Evolutionary conservation across 2,888 invertebrate species (phyloP).

Genomic region (Villa cingulata): DNA sequence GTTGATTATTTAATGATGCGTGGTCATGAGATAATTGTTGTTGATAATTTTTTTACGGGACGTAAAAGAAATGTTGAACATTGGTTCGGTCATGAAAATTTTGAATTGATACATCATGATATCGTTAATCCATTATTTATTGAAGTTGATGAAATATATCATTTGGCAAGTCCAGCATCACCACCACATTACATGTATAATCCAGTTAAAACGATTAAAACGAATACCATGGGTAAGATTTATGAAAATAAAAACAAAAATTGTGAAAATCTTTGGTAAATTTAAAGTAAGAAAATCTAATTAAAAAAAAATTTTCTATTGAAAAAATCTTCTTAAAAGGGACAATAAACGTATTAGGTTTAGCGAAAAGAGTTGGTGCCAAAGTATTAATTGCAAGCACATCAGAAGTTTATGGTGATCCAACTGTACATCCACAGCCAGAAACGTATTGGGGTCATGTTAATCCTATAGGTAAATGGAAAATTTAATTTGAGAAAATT

Average conservation of each 20-base stretch:
- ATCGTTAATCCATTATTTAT: constrained; percentile 95
- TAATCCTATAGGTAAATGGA: constrained; percentile 87
- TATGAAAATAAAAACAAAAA: neutral
- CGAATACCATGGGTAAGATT: constrained; percentile 70
- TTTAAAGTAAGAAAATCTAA: no score
- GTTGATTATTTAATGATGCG: constrained; percentile 90
- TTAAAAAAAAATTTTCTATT: neutral
- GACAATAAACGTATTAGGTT: constrained; percentile 81
- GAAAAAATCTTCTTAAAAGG: constrained; percentile 25
- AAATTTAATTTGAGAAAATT: no score
- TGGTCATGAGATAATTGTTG: constrained; percentile 93
- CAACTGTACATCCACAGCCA: constrained; percentile 93
- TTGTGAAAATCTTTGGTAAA: no score
- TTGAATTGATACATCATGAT: constrained; percentile 97
- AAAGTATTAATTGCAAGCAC: constrained; percentile 93
- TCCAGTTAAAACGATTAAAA: constrained; percentile 98
- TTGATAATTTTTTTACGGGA: constrained; percentile 97
- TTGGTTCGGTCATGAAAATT: constrained; percentile 98
- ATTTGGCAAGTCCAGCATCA: constrained; percentile 96
- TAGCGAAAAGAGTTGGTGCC: constrained; percentile 86
- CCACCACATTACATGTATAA: constrained; percentile 99
- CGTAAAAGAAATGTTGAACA: constrained; percentile 94
- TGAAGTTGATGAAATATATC: constrained; percentile 97
- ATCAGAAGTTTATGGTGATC: constrained; percentile 98
- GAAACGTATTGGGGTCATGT: constrained; percentile 99